These are phyloP conservation scores for Gorsachius magnificus DNA, from an alignment of 2,797 vertebrate genomes.

Conservation along the genomic window DNA sequence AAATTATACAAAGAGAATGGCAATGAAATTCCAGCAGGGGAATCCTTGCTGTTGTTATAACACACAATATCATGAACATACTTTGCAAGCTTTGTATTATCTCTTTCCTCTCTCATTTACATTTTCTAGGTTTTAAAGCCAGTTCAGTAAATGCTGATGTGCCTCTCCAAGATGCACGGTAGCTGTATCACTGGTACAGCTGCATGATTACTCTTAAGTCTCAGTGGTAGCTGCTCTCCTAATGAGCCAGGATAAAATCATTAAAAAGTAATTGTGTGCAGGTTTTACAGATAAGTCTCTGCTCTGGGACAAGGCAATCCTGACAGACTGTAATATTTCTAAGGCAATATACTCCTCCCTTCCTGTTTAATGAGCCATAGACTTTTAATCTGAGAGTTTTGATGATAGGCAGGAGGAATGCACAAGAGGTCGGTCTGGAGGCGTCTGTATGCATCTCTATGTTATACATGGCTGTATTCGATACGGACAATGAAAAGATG, in stretches of 20 bases:
- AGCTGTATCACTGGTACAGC: slow-evolving; percentile 43
- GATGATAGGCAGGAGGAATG: slow-evolving; percentile 69
- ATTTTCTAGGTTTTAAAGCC: background rate
- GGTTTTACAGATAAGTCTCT: slow-evolving; percentile 72
- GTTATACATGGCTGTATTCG: background rate
- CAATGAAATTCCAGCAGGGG: background rate
- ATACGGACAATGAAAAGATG: background rate
- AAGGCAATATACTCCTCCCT: slow-evolving; percentile 64
- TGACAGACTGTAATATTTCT: slow-evolving; percentile 75
- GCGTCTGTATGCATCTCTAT: background rate
- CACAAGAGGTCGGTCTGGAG: slow-evolving; percentile 20
- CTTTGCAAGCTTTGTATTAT: background rate
- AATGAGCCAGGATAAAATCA: slow-evolving; percentile 79
- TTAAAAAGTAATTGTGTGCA: slow-evolving; percentile 77
- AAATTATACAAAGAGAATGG: background rate
- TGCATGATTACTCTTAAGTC: slow-evolving; percentile 75
- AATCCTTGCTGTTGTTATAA: background rate
- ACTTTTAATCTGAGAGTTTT: slow-evolving; percentile 79
- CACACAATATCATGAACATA: background rate
- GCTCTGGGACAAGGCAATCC: slow-evolving; percentile 69
- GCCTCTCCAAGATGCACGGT: slow-evolving; percentile 2
- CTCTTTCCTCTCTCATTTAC: background rate
- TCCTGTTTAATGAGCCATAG: slow-evolving; percentile 81
- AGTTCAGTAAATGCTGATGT: background rate
- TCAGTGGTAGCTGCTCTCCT: slow-evolving; percentile 72